A percentile compares a stretch with the other conserved stretches of the same genome.
Evolutionary conservation across 2,113 vertebrate genomes (phyloP).

Genomic region (Rattus norvegicus): DNA sequence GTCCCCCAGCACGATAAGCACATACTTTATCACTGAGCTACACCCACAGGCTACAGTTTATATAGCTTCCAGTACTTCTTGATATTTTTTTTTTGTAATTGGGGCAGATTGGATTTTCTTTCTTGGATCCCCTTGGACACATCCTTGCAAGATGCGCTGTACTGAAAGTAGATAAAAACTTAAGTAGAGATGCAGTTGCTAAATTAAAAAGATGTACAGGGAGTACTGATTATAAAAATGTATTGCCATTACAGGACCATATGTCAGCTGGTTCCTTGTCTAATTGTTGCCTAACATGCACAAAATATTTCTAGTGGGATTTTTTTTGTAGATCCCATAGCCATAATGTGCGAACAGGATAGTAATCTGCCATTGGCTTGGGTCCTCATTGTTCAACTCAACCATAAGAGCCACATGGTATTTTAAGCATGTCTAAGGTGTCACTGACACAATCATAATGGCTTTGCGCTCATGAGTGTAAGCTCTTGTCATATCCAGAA

Average conservation of each 20-base stretch:
- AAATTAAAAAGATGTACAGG: background rate
- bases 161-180: background rate
- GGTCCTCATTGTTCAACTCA: background rate
- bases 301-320: background rate
- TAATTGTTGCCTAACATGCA: background rate
- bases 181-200: slow-evolving; percentile 3
- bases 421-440: background rate
- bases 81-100: background rate
- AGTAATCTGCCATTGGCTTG: background rate
- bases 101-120: background rate
- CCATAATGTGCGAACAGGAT: background rate
- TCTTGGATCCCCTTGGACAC: background rate
- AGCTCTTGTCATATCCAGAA: background rate
- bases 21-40: background rate
- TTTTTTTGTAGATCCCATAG: background rate
- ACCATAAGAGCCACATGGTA: background rate
- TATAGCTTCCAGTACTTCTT: background rate
- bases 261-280: background rate
- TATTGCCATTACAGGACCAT: background rate
- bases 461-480: no score
- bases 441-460: background rate
- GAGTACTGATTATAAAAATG: background rate
- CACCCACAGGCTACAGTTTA: background rate
- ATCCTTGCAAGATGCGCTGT: background rate
- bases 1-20: background rate